Evolutionary conservation across 2,797 vertebrate genomes (phyloP), one percentile per base, ranked within the genome.

Genomic region (Poecilia wingei): DNA sequence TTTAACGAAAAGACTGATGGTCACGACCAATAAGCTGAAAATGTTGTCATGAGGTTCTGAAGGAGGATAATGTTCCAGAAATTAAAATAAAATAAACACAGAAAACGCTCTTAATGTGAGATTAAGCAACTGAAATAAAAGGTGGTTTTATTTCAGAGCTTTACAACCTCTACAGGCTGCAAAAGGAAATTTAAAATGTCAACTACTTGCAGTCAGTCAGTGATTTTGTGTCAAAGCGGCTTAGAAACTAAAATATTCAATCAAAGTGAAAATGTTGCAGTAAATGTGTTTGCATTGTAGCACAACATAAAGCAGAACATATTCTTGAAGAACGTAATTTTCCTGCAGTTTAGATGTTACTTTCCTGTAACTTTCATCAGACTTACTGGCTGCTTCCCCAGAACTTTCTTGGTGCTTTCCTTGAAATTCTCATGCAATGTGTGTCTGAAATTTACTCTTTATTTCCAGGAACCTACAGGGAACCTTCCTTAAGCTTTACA

Each of bases 241-340:
- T 25, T 20, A 68, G 76, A 86, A 87, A 57, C 80, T 72, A 76
- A 78, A 82, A 79, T 77, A 14, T 89, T 91, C 86, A 53, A 77
- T 84, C 82, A 88, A 88, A 87, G 85, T 80, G 79, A 87, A 83
- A 78, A 2, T 82, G 75, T 74, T 69, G 88, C 73, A 83, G 59
- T 82, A 61, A 73, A 61, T 2, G 13, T 61, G 28, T 59, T 59
- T 61, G 33, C 28, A 61, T 6, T 2, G 6, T 33, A 33, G 14
- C 59, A 61, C 14, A 59, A 31, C 57, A 31, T 31, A 16, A 31
- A 31, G 10, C 55, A 31, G n/a, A 28, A 4, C n/a, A 57, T 59
- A 5, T 28, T 59, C 28, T 28, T 14, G 25, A 57, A 57, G 12
- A 57, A 28, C 55, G 0, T 57, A 28, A 4, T 28, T 28, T 59